A percentile compares a stretch with the other conserved stretches of the same genome.
Evolutionary conservation across 2,113 vertebrate species (phyloP).

Genomic region (Pluvianellus socialis): DNA sequence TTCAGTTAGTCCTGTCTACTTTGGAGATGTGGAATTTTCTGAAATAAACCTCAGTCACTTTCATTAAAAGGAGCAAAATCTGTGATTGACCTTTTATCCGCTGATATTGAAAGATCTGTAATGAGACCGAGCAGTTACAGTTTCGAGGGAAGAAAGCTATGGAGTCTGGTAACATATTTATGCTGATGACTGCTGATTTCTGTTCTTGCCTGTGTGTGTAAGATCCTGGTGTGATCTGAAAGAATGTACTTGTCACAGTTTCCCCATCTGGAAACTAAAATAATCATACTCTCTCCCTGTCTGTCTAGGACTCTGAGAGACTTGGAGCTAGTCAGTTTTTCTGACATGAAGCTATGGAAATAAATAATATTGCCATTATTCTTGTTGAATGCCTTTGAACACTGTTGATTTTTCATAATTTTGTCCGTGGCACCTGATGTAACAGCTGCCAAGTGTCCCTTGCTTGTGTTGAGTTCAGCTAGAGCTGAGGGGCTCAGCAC

Average conservation of each 20-base stretch:
- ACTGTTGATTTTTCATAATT: conserved; percentile 15
- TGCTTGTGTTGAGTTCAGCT: conserved; percentile 9
- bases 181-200: background rate
- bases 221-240: background rate
- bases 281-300: background rate
- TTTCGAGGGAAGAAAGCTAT: background rate
- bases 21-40: background rate
- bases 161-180: background rate
- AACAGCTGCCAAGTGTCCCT: background rate
- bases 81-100: background rate
- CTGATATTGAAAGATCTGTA: background rate
- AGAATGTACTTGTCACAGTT: background rate
- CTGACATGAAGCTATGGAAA: conserved; percentile 17
- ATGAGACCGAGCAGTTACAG: background rate
- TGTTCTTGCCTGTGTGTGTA: background rate
- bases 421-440: conserved; percentile 7
- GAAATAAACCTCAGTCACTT: background rate
- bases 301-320: background rate
- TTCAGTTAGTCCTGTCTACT: background rate
- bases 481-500: background rate
- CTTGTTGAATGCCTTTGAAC: conserved; percentile 2
- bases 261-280: background rate
- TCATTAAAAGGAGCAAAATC: background rate
- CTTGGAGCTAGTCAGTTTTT: background rate
- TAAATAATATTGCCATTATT: conserved; percentile 9